Conservation (phyloP, 2,113 vertebrate genomes). For the Mesoclemmys tuberculata region DNA sequence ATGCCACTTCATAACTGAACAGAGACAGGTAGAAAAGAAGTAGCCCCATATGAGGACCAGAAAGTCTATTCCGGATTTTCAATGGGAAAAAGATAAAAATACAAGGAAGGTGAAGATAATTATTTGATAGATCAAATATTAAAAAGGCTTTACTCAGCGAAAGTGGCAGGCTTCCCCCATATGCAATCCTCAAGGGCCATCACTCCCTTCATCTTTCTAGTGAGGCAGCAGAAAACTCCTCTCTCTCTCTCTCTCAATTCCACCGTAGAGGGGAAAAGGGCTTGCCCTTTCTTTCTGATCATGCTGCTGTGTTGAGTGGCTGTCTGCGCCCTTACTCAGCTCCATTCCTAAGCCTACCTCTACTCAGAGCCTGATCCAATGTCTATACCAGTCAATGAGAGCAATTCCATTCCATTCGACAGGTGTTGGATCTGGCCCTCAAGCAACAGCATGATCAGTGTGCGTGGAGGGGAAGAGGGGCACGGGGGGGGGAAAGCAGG, state of each 20-base stretch:
- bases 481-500: background rate
- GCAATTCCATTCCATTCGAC: background rate
- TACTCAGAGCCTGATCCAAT: background rate
- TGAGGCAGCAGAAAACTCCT: background rate
- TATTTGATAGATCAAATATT: background rate
- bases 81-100: background rate
- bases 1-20: background rate
- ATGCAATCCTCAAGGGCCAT: background rate
- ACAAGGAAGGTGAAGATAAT: background rate
- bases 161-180: background rate
- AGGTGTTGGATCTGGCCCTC: background rate
- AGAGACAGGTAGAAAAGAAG: background rate
- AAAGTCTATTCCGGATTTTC: background rate
- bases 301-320: accelerated
- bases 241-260: background rate
- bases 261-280: background rate
- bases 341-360: background rate
- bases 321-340: background rate
- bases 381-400: background rate
- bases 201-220: background rate
- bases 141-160: background rate
- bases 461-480: background rate
- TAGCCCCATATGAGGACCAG: background rate
- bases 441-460: background rate
- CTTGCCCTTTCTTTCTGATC: background rate